Evolutionary conservation across 1,140 invertebrate species (phyloP), one percentile per base, ranked within the genome.

Genomic region (Drosophila parabipectinata): DNA sequence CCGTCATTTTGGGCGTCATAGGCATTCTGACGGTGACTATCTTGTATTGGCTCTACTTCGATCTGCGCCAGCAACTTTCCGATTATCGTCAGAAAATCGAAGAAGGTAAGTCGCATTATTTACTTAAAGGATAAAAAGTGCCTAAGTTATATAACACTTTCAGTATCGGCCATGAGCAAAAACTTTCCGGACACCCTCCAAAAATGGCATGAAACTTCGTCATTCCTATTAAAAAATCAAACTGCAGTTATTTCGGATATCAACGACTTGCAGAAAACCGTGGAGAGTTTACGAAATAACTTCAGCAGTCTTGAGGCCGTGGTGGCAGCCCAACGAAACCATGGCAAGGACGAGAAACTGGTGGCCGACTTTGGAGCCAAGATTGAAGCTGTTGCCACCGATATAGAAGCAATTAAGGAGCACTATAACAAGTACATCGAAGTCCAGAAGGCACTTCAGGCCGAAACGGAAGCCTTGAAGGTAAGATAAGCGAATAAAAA

Each of bases 141-240:
- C 8, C n/a, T 34, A 21, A 55, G 48, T 75, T 79, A 53, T 48
- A 30, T 61, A 55, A 75, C n/a, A 14, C 53, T 73, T 47, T 14
- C 26, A 95, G 94, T 94, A 30, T 94, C 94, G 57, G 93, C 93
- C 12, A 94, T 93, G 44, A 95, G 92, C 80, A 93, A 94, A 91
- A 93, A 93, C 53, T 92, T 95, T 68, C 94, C 94, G 10, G 94
- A 94, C 63, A 93, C 93, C 14, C 75, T 95, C 18, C 94, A 95
- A 67, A 93, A 94, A 77, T 94, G 93, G 79, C 94, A 95, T 72
- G 94, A 94, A n/a, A 81, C 94, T 10, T 93, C 93, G 21, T 93
- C 92, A 80, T 93, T 93, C 60, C 91, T 95, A 12, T 92, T 94
- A 50, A 93, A 93, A 55, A 95, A 95, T 87, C 94, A 95, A 81